phyloP scores from a whole-genome alignment of 1,140 invertebrate species.

The Steinernema khuongi region DNA sequence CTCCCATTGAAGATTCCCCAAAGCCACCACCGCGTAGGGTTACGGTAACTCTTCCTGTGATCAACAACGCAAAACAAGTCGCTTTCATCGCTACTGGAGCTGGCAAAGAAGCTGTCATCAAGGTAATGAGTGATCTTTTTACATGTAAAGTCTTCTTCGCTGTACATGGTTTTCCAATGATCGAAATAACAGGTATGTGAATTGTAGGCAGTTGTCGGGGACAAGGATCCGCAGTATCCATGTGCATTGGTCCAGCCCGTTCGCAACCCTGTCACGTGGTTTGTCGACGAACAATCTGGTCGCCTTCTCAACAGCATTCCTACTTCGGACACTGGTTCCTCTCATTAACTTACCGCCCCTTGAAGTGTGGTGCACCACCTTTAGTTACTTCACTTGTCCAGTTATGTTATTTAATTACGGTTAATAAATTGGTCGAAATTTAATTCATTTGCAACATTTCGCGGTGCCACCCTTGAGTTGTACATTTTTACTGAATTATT shows the following conservation, averaged over 20 bases:
- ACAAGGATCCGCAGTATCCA: background rate
- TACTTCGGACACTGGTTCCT: background rate
- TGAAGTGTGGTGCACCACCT: too few species aligned
- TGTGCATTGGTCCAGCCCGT: background rate
- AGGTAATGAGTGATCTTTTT: too few species aligned
- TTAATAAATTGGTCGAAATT: too few species aligned
- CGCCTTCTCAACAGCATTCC: background rate
- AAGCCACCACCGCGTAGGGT: slow-evolving; percentile 85
- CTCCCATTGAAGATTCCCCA: slow-evolving; percentile 81
- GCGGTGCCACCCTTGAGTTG: too few species aligned
- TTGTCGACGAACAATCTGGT: background rate
- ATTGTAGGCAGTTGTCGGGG: background rate
- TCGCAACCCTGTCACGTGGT: background rate
- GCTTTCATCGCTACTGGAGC: slow-evolving; percentile 77
- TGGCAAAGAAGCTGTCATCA: slow-evolving; percentile 80
- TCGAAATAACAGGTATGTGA: background rate
- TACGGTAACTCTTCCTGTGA: slow-evolving; percentile 83
- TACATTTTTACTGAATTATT: too few species aligned
- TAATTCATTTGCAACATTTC: too few species aligned
- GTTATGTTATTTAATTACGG: too few species aligned
- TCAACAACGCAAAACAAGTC: slow-evolving; percentile 78
- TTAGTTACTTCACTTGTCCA: too few species aligned
- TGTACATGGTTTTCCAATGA: background rate
- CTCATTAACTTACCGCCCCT: too few species aligned
- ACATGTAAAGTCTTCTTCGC: too few species aligned